These are phyloP conservation scores for Ricordea florida DNA, from an alignment of 92 coral and sea anemone species.

Conservation along the genomic window DNA sequence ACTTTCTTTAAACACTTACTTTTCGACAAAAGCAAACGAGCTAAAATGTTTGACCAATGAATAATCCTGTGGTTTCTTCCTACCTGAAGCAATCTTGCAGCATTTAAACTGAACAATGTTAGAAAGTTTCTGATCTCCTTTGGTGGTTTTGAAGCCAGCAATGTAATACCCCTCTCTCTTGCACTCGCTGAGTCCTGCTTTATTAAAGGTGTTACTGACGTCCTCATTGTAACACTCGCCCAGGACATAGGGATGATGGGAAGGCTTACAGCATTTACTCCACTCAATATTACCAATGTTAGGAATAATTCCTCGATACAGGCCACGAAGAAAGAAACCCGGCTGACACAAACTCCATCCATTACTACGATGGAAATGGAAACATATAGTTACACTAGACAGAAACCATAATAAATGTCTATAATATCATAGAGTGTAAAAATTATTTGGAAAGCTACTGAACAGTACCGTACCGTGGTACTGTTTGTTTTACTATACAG, in stretches of 20 bases:
- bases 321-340: constrained; percentile 33
- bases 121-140: constrained; percentile 9
- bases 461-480: no score
- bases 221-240: constrained; percentile 41
- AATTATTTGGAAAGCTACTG: no score
- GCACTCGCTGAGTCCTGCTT: constrained; percentile 58
- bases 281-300: constrained; percentile 10
- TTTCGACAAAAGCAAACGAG: no score
- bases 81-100: constrained; percentile 54
- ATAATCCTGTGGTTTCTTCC: no score
- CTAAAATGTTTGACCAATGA: no score
- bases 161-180: constrained; percentile 42
- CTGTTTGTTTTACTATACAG: no score
- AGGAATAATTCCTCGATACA: constrained; percentile 17
- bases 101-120: constrained; percentile 61
- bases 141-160: constrained; percentile 32
- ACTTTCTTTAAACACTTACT: no score
- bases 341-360: constrained; percentile 20
- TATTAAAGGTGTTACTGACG: constrained; percentile 38
- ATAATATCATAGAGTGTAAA: no score
- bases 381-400: no score
- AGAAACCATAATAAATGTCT: no score
- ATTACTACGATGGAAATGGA: not conserved
- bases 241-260: constrained; percentile 39
- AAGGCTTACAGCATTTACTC: constrained; percentile 52